A percentile compares a stretch with the other conserved stretches of the same genome.
Conservation (phyloP, 2,888 invertebrate genomes). For the Hololepta plana region DNA sequence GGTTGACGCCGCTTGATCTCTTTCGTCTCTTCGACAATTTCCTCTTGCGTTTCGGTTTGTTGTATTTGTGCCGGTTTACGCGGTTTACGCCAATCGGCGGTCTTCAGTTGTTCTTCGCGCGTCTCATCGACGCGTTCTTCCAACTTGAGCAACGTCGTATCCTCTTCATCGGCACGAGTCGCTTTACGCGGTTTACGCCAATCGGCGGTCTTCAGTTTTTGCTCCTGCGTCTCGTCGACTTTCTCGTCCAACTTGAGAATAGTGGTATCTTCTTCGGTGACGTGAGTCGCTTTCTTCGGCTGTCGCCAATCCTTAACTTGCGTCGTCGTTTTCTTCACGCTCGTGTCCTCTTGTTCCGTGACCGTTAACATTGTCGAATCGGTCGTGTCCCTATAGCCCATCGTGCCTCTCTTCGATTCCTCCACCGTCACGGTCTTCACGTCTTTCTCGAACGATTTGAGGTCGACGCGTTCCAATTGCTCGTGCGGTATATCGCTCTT, state of each 20-base stretch:
- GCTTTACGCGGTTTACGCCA: conserved; percentile 10
- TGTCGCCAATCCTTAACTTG: conserved; percentile 31
- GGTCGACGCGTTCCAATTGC: conserved; percentile 10
- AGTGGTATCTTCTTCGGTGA: conserved; percentile 9
- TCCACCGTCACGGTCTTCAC: conserved; percentile 30
- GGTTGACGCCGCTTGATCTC: conserved; percentile 11
- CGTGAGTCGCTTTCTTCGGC: conserved; percentile 7
- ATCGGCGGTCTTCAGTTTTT: conserved; percentile 8
- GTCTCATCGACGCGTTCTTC: conserved; percentile 11
- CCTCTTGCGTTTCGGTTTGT: conserved; percentile 9
- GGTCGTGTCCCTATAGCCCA: conserved; percentile 19
- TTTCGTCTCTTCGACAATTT: conserved; percentile 8
- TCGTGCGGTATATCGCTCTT: conserved; percentile 14
- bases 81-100: conserved; percentile 11
- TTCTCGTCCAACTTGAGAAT: conserved; percentile 7
- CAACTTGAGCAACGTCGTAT: conserved; percentile 14
- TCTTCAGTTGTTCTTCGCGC: conserved; percentile 8
- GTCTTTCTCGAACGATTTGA: conserved; percentile 23
- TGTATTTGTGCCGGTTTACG: no score
- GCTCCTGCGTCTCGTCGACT: conserved; percentile 8
- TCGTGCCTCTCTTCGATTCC: conserved; percentile 19
- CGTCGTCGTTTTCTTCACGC: conserved; percentile 22
- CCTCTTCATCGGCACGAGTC: conserved; percentile 12
- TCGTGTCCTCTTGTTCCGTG: no score
- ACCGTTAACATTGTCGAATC: conserved; percentile 22